These are phyloP conservation scores for Pantherophis guttatus DNA, from an alignment of 2,113 vertebrate species.

Conservation along the genomic window DNA sequence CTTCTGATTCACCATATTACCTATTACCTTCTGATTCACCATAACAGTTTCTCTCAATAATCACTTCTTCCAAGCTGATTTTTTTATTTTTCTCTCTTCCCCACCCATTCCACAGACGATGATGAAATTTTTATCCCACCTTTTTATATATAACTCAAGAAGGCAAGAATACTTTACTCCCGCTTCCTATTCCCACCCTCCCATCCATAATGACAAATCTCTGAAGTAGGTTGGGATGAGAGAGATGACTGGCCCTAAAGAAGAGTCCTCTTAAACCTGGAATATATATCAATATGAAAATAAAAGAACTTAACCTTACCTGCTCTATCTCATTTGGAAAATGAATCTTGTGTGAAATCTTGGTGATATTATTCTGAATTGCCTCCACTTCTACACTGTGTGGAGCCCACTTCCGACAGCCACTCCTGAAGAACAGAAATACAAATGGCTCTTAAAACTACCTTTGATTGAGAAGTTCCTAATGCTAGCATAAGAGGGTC, in stretches of 20 bases:
- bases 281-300: neutral
- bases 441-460: neutral
- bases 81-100: neutral
- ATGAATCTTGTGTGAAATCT: conserved; percentile 85
- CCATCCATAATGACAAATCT: neutral
- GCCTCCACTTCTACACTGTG: conserved; percentile 89
- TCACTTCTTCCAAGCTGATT: neutral
- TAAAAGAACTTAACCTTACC: conserved; percentile 66
- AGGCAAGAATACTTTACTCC: neutral
- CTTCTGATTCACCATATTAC: neutral
- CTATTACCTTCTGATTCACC: neutral
- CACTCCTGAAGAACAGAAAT: conserved; percentile 70
- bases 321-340: conserved; percentile 86
- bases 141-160: neutral
- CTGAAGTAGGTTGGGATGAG: neutral
- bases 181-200: neutral
- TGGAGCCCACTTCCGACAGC: conserved; percentile 88
- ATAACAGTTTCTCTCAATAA: neutral
- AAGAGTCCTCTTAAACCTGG: neutral
- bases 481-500: neutral
- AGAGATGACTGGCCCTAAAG: neutral
- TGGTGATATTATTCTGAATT: conserved; percentile 83
- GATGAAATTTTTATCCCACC: neutral
- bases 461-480: neutral
- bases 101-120: neutral